Conservation (phyloP, 2,888 invertebrate species). For the Cephus pulcher region DNA sequence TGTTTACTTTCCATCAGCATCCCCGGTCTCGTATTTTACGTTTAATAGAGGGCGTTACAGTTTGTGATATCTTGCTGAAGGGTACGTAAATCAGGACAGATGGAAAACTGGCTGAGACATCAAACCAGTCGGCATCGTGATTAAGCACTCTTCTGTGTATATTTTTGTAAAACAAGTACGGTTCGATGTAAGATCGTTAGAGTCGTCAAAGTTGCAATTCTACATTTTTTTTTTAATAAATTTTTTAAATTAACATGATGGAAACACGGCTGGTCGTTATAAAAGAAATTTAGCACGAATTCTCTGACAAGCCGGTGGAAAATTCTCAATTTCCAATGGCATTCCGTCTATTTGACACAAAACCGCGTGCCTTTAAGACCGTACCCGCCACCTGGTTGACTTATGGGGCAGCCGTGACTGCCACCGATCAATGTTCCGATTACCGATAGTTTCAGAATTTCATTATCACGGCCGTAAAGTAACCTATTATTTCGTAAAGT, state of each 20-base stretch:
- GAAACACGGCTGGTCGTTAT: not conserved
- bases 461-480: conserved; percentile 58
- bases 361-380: not conserved
- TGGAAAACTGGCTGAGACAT: not conserved
- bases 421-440: conserved; percentile 59
- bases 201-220: not conserved
- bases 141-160: not conserved
- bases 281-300: not conserved
- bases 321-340: not conserved
- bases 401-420: conserved; percentile 40
- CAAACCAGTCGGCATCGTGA: not conserved
- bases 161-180: not conserved
- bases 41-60: not conserved
- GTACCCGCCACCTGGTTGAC: conserved; percentile 18
- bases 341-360: not conserved
- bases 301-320: not conserved
- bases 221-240: not conserved
- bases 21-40: not conserved
- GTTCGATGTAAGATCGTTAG: not conserved
- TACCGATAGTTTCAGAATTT: conserved; percentile 60
- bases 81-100: not conserved
- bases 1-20: not conserved
- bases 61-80: not conserved
- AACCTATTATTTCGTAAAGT: conserved; percentile 50
- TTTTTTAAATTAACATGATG: not conserved